Base-by-base conservation (phyloP, 2,888 invertebrate genomes). In the Tetragnatha montana region DNA sequence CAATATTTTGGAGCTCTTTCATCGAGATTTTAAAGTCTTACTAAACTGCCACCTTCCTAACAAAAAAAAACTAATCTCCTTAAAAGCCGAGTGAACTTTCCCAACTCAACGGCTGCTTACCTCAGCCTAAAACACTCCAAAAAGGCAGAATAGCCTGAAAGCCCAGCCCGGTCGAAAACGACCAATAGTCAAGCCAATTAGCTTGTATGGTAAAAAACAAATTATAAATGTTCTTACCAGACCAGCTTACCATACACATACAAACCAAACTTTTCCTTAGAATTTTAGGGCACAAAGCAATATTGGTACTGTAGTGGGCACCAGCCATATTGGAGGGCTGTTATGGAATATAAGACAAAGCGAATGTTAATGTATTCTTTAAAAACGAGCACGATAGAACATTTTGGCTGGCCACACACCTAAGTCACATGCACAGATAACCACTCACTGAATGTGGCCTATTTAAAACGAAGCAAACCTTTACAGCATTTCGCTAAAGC, bases 321-420 rank as follows among this genome's bases (percentile, higher is more conserved):
- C 87, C 90, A 90, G 84, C 87, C 87, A 87, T 87, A 84, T 73
- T 84, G 91, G 86, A 86, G 93, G 92, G 93, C 93, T 93, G 93
- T 93, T 91, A 93, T 93, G 93, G 93, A 93, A 92, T 93, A 93
- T 92, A 93, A 93, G 93, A 93, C 92, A 93, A 93, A 92, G 91
- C 81, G 85, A 91, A 85, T 90, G 84, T 90, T 90, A 90, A 84
- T 90, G 83, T 87, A 90, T 87, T 90, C 90, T 74, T 90, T 79
- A 83, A 73, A 35, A 89, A 89, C 85, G 89, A 89, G 75, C 71
- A 89, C 89, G 81, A 89, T 75, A 89, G 81, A 47, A 80, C 80
- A 80, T 85, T 81, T 50, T 17, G 74, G 60, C 81, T 71, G 78
- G 80, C 81, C 78, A 89, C 76, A 86, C 68, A 89, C 89, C 78